Conservation (phyloP, 2,113 vertebrate species). For the Abramis brama region DNA sequence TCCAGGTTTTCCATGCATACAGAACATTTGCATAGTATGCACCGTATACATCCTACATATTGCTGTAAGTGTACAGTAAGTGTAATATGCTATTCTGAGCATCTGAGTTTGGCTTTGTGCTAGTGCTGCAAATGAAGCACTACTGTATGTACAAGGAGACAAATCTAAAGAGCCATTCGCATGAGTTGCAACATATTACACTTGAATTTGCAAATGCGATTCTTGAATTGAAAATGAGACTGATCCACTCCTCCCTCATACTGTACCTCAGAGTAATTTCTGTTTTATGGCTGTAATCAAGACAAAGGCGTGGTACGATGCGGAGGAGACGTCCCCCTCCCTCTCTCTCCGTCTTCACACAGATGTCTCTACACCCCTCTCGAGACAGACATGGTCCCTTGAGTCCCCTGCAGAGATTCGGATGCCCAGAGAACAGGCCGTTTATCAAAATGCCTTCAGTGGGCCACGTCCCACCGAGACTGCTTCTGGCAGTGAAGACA, state of each 20-base stretch:
- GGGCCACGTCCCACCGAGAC: constrained; percentile 41
- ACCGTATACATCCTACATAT: background rate
- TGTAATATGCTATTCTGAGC: background rate
- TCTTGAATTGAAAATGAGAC: background rate
- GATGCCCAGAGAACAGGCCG: constrained; percentile 43
- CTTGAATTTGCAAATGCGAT: constrained; percentile 29
- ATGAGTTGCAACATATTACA: background rate
- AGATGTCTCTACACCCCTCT: constrained; percentile 36
- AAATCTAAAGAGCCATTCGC: constrained; percentile 17
- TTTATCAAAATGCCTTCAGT: constrained; percentile 47
- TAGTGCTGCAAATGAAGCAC: background rate
- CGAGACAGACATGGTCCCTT: constrained; percentile 31
- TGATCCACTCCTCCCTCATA: constrained; percentile 28
- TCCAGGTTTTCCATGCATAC: background rate
- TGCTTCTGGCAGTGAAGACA: constrained; percentile 45
- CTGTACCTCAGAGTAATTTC: constrained; percentile 39
- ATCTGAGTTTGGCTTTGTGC: background rate
- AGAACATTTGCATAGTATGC: background rate
- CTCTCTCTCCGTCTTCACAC: constrained; percentile 4
- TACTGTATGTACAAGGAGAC: background rate
- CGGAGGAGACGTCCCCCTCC: background rate
- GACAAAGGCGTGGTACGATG: background rate
- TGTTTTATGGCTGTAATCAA: constrained; percentile 36
- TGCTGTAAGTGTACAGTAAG: background rate
- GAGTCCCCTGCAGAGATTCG: constrained; percentile 42